phyloP scores from a whole-genome alignment of 1,140 invertebrate species.

The Sminthurinus signatus region DNA sequence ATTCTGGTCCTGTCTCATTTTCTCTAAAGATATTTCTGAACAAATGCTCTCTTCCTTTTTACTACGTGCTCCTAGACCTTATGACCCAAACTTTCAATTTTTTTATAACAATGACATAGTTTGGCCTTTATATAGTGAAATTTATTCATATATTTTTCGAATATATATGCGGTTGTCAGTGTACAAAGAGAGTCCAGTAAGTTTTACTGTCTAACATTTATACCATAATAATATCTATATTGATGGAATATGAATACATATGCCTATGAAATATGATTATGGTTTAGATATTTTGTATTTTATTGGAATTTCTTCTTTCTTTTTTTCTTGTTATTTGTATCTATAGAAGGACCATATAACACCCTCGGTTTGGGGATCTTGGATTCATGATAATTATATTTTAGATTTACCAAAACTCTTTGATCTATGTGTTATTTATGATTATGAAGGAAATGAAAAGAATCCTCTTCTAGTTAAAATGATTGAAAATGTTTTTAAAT shows the following conservation, averaged over 20 bases:
- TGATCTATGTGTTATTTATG: conserved; percentile 51
- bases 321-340: no score
- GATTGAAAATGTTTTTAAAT: conserved; percentile 49
- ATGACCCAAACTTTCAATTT: conserved; percentile 25
- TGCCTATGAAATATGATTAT: no score
- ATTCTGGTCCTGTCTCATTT: conserved; percentile 52
- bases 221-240: no score
- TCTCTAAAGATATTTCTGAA: conserved; percentile 46
- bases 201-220: no score
- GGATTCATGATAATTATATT: conserved; percentile 52
- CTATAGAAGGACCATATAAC: conserved; percentile 47
- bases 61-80: conserved; percentile 46
- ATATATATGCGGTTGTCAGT: conserved; percentile 51
- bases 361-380: conserved; percentile 48
- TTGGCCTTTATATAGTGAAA: conserved; percentile 19
- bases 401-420: conserved; percentile 53
- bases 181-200: conserved; percentile 50
- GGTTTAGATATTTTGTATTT: no score
- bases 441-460: conserved; percentile 43
- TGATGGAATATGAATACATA: no score
- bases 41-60: conserved; percentile 49
- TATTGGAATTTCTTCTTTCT: no score
- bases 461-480: conserved; percentile 47
- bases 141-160: conserved; percentile 48
- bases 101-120: conserved; percentile 23